Evolutionary conservation across 1,140 invertebrate species (phyloP).

Genomic region (Bombus superbus): DNA sequence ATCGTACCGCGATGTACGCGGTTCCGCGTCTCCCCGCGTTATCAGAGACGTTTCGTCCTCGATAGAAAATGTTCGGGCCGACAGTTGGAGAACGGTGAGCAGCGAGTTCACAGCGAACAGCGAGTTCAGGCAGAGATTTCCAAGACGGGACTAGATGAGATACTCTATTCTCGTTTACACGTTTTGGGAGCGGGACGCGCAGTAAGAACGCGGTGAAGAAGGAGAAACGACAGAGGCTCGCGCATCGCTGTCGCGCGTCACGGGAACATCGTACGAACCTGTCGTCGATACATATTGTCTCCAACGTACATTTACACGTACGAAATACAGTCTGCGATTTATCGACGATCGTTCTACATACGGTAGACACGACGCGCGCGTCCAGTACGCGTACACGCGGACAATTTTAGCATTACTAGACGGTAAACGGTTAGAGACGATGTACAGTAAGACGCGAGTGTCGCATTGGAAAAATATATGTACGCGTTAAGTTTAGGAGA

Average conservation of each 20-base stretch:
- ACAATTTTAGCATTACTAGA: constrained; percentile 40
- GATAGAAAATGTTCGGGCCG: too few relatives aligned
- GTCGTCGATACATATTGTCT: constrained; percentile 74
- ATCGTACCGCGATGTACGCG: background rate
- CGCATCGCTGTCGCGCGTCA: background rate
- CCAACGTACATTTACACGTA: constrained; percentile 73
- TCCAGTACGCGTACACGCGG: constrained; percentile 26
- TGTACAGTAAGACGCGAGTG: constrained; percentile 56
- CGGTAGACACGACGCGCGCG: constrained; percentile 20
- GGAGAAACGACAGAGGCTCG: constrained; percentile 32
- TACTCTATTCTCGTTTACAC: too few relatives aligned
- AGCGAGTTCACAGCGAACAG: too few relatives aligned
- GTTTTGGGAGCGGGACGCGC: too few relatives aligned
- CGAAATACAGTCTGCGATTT: constrained; percentile 73
- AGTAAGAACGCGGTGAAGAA: constrained; percentile 3
- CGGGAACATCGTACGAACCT: constrained; percentile 32
- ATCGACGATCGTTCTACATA: constrained; percentile 68
- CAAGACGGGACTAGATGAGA: too few relatives aligned
- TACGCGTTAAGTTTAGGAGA: constrained; percentile 74
- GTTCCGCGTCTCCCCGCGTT: background rate
- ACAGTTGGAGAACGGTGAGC: too few relatives aligned
- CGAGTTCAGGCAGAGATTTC: too few relatives aligned
- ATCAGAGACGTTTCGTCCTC: background rate
- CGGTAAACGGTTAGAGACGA: constrained; percentile 56
- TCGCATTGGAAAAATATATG: constrained; percentile 81